These are phyloP conservation scores for Scopus umbretta DNA, from an alignment of 2,113 vertebrate species.

Conservation along the genomic window DNA sequence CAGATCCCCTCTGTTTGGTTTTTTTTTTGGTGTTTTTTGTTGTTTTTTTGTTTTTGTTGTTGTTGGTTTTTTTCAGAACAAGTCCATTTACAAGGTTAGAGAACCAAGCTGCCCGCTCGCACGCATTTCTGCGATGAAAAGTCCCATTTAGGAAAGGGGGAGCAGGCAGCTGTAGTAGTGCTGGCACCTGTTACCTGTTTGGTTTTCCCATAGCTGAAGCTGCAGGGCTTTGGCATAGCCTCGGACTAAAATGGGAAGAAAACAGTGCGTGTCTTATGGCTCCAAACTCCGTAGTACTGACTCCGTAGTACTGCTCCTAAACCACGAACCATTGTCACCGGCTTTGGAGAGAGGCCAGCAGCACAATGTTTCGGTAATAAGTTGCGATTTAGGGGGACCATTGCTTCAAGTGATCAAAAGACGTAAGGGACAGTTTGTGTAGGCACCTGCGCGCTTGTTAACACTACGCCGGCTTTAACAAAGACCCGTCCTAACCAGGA, in stretches of 20 bases:
- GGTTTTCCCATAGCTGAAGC: slow-evolving; percentile 16
- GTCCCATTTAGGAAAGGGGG: neutral
- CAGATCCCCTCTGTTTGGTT: neutral
- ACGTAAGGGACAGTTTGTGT: neutral
- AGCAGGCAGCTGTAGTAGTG: neutral
- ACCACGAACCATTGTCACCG: neutral
- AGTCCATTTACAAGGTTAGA: slow-evolving; percentile 7
- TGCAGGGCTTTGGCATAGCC: slow-evolving; percentile 34
- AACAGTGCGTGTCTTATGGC: slow-evolving; percentile 12
- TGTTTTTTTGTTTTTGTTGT: too few relatives aligned
- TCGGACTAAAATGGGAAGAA: neutral
- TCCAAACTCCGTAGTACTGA: neutral
- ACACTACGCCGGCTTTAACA: neutral
- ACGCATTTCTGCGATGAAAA: neutral
- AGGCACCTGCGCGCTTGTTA: neutral
- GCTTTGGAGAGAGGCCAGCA: neutral
- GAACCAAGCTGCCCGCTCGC: neutral
- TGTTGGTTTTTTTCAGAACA: neutral
- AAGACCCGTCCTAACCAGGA: neutral
- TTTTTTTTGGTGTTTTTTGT: too few relatives aligned
- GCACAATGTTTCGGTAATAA: neutral
- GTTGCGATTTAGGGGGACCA: neutral
- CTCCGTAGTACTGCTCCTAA: neutral
- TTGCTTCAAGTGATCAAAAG: neutral
- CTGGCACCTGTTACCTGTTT: slow-evolving; percentile 2